Evolutionary conservation across 2,888 invertebrate species (phyloP).

Genomic region (Meloe dianella): DNA sequence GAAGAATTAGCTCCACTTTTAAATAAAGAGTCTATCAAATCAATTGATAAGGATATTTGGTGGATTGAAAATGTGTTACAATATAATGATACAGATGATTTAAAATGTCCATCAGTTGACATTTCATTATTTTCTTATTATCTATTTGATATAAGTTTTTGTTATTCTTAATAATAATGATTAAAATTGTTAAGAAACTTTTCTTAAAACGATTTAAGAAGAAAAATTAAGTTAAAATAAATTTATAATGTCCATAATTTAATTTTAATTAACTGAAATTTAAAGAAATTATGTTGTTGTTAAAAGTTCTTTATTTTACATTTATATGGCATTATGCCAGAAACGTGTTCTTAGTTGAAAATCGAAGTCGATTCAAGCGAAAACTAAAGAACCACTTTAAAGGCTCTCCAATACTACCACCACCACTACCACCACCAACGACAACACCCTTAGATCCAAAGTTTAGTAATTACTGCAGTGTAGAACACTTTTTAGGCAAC

Average conservation of each 20-base stretch:
- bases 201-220: neutral
- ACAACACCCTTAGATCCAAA: conserved; percentile 21
- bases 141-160: conserved; percentile 35
- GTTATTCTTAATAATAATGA: neutral
- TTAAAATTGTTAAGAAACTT: neutral
- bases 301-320: conserved; percentile 5
- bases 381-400: conserved; percentile 33
- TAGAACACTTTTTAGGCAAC: conserved; percentile 36
- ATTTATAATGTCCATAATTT: conserved; percentile 6
- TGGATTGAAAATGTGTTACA: conserved; percentile 44
- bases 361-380: conserved; percentile 19
- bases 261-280: conserved; percentile 26
- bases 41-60: conserved; percentile 40
- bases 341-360: conserved; percentile 27
- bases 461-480: conserved; percentile 37
- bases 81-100: conserved; percentile 40
- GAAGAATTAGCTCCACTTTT: neutral
- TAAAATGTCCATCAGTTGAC: conserved; percentile 34
- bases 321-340: conserved; percentile 33
- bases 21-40: conserved; percentile 20
- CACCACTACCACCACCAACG: neutral
- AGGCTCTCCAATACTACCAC: conserved; percentile 28
- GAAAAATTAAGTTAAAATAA: neutral
- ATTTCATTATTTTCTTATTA: conserved; percentile 40
- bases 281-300: conserved; percentile 26